Evolutionary conservation across 1,140 invertebrate species (phyloP), one percentile per base, ranked within the genome.

Genomic region (Gryllus bimaculatus): DNA sequence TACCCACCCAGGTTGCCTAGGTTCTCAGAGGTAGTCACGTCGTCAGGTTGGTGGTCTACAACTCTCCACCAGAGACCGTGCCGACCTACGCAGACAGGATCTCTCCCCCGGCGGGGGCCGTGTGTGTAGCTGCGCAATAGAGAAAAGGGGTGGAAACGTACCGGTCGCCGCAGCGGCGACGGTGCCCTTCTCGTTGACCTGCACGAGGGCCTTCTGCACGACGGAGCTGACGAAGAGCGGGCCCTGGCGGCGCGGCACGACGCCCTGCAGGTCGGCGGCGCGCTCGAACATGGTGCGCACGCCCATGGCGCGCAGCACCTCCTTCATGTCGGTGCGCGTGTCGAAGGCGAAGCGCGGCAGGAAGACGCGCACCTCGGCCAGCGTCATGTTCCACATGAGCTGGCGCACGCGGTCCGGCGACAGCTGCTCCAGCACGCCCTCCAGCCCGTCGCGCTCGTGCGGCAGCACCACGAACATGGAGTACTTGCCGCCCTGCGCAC

Each of bases 131-230:
- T 39, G 1, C 5, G 1, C 26, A 39, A 5, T 39, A 5, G 26
- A 5, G 26, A 5, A 39, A 39, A 39, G 26, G 26, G 5, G 26
- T 5, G 1, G 26, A 47, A 12, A 47, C 39, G 5, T 47, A 93
- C 92, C 92, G 80, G 95, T 95, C 8, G 92, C 91, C 0, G 92
- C 91, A 83, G 89, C 94, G 7, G 92, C 93, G 8, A 89, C 88
- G 54, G 90, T 95, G 74, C 95, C 95, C 81, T 93, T 86, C 85
- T 97, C 95, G 83, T 95, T 93, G 4, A 96, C 90, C 84, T 93
- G 92, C 66, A 97, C 92, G 77, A 93, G 94, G 75, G 92, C 89
- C 83, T 95, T 93, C 83, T 96, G 95, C 47, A 95, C 81, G 18
- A 96, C 88, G 80, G 92, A 90, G 0, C 92, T 92, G 0, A 96